Conservation (phyloP, 2,113 vertebrate genomes). For the Serilophus lunatus region DNA sequence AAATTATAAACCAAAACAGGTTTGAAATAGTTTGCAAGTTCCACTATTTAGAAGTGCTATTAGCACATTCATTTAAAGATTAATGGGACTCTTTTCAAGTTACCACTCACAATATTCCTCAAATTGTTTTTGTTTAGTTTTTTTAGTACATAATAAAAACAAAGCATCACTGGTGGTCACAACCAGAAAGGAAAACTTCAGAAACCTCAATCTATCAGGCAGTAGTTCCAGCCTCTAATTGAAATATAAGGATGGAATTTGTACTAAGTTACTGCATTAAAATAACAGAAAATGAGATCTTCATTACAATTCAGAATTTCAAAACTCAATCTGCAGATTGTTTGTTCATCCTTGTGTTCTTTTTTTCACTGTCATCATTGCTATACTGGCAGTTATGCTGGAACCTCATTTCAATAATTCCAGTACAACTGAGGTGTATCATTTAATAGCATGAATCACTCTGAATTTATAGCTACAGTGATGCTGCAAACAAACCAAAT, state of each 20-base stretch:
- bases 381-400: neutral
- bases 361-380: neutral
- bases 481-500: conserved; percentile 4
- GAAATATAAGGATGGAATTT: neutral
- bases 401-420: neutral
- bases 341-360: neutral
- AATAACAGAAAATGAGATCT: neutral
- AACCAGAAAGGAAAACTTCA: neutral
- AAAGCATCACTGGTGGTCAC: neutral
- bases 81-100: neutral
- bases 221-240: neutral
- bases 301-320: neutral
- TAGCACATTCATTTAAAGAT: neutral
- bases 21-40: neutral
- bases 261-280: neutral
- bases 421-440: neutral
- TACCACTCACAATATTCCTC: neutral
- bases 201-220: neutral
- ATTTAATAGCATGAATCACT: neutral
- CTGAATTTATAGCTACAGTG: neutral
- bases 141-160: neutral
- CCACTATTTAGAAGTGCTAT: neutral
- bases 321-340: neutral
- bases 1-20: neutral
- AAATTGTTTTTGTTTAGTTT: neutral